Evolutionary conservation across 2,113 vertebrate genomes (phyloP).

Genomic region (Gopherus flavomarginatus): DNA sequence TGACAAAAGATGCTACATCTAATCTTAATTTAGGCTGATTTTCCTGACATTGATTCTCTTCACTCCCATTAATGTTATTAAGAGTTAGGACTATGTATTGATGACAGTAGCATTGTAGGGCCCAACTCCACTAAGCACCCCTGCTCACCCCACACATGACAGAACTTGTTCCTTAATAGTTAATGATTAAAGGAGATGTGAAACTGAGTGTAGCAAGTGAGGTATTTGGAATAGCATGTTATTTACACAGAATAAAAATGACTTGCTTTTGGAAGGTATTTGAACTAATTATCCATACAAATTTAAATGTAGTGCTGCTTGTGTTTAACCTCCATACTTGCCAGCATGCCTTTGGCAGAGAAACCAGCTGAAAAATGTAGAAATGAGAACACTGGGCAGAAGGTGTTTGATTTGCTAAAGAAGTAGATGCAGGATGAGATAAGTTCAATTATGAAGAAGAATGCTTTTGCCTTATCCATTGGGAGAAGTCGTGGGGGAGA

Average conservation of each 20-base stretch:
- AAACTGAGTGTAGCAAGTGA: slow-evolving; percentile 1
- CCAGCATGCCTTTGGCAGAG: slow-evolving; percentile 52
- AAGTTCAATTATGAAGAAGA: neutral
- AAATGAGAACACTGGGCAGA: slow-evolving; percentile 62
- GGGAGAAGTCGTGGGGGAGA: neutral
- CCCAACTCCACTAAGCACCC: neutral
- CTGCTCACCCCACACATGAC: fast-evolving
- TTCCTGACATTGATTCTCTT: neutral
- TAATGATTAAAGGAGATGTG: slow-evolving; percentile 18
- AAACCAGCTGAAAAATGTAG: slow-evolving; percentile 36
- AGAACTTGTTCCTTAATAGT: neutral
- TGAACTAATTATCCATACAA: slow-evolving; percentile 64
- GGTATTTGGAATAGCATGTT: slow-evolving; percentile 15
- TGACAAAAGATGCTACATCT: no score
- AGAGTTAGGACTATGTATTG: neutral
- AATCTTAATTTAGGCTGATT: neutral
- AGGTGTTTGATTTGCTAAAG: neutral
- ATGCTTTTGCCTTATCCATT: neutral
- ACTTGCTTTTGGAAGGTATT: slow-evolving; percentile 33
- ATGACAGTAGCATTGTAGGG: neutral
- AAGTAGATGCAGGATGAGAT: neutral
- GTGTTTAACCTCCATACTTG: slow-evolving; percentile 37
- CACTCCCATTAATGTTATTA: neutral
- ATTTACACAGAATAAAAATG: slow-evolving; percentile 37
- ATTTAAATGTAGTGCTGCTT: slow-evolving; percentile 51